Evolutionary conservation across 2,888 invertebrate genomes (phyloP).

Genomic region (Terebella lapidaria): DNA sequence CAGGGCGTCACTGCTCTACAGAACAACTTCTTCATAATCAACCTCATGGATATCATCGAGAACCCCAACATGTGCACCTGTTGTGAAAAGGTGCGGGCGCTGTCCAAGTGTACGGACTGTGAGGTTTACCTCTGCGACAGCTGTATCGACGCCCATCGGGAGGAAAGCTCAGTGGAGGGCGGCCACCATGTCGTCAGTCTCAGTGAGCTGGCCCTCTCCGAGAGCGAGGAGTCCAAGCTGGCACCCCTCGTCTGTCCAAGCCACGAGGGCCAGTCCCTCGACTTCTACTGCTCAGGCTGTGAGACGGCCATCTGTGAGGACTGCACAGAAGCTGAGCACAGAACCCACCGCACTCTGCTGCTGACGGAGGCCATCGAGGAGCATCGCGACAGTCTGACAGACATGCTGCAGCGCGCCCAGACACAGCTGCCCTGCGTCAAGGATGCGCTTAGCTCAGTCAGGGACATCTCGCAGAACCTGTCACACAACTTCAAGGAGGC

Average conservation of each 20-base stretch:
- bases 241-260: conserved; percentile 43
- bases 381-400: conserved; percentile 43
- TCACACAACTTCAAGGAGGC: conserved; percentile 27
- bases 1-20: conserved; percentile 55
- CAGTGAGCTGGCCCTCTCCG: conserved; percentile 35
- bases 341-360: conserved; percentile 52
- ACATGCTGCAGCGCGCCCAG: conserved; percentile 43
- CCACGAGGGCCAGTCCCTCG: conserved; percentile 45
- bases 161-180: conserved; percentile 24
- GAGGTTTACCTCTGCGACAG: conserved; percentile 43
- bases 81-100: conserved; percentile 12
- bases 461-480: conserved; percentile 36
- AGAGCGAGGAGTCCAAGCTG: conserved; percentile 27
- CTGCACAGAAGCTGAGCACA: conserved; percentile 56
- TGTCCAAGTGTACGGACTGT: conserved; percentile 39
- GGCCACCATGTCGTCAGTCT: conserved; percentile 36
- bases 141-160: conserved; percentile 35
- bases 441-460: conserved; percentile 42
- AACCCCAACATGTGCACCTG: conserved; percentile 11
- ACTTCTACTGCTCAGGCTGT: conserved; percentile 56
- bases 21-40: conserved; percentile 53
- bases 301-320: conserved; percentile 57
- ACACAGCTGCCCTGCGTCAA: conserved; percentile 46
- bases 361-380: conserved; percentile 54
- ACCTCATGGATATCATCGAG: conserved; percentile 52